A percentile compares a stretch with the other conserved stretches of the same genome.
Conservation (phyloP, 2,113 vertebrate genomes). For the human region GRCh38 chr13:98876501-98877000, state of each 20-base stretch:
- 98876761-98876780: not conserved
- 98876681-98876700: too few relatives aligned
- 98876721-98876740: not conserved
- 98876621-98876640: not conserved
- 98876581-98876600: not conserved
- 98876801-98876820: not conserved
- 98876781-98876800: fast-evolving
- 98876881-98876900: slow-evolving; percentile 42
- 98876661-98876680: not conserved
- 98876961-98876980: slow-evolving; percentile 11
- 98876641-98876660: not conserved
- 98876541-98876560: not conserved
- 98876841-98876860: not conserved
- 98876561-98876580: not conserved
- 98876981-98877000: slow-evolving; percentile 39
- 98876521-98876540: not conserved
- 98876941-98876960: not conserved
- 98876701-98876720: not conserved
- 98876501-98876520: not conserved
- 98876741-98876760: not conserved
- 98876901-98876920: not conserved
- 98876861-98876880: not conserved
- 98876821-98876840: not conserved
- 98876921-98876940: not conserved
- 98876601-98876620: not conserved